phyloP scores from a whole-genome alignment of 2,888 invertebrate species.

The Agrilus cyanescens region DNA sequence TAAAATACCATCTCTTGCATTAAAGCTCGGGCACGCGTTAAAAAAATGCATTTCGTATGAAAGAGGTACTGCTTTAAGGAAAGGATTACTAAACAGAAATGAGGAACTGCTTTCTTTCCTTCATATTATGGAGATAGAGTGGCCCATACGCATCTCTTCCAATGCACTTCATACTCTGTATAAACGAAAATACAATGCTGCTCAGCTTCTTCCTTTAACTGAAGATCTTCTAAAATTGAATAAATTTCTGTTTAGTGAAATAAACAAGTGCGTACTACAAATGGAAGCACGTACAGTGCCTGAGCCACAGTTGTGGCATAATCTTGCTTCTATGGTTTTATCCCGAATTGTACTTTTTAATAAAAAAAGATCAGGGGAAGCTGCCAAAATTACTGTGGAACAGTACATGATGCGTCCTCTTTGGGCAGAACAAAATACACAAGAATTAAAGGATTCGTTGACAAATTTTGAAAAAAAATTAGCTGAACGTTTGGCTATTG shows the following conservation, averaged over 20 bases:
- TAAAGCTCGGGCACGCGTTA: too few relatives aligned
- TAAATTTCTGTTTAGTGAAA: neutral
- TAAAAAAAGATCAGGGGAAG: conserved; percentile 8
- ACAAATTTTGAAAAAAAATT: conserved; percentile 5
- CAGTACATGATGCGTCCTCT: conserved; percentile 1
- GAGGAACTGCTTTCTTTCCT: too few relatives aligned
- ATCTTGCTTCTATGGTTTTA: conserved; percentile 2
- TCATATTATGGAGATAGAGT: too few relatives aligned
- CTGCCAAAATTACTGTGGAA: conserved; percentile 3
- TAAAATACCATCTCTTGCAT: too few relatives aligned
- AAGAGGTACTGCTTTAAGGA: too few relatives aligned
- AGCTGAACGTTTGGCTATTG: neutral
- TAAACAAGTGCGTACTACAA: too few relatives aligned
- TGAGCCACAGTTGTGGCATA: neutral
- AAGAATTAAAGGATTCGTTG: conserved; percentile 4
- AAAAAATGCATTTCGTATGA: too few relatives aligned
- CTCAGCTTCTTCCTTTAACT: neutral
- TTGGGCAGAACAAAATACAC: neutral
- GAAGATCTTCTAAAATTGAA: conserved; percentile 1
- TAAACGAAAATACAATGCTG: too few relatives aligned
- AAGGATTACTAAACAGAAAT: too few relatives aligned
- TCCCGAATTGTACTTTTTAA: conserved; percentile 6
- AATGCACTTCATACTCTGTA: neutral
- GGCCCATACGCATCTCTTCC: too few relatives aligned
- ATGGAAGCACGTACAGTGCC: neutral